phyloP scores from a whole-genome alignment of 2,113 vertebrate genomes.

The Chlorodrepanis virens region DNA sequence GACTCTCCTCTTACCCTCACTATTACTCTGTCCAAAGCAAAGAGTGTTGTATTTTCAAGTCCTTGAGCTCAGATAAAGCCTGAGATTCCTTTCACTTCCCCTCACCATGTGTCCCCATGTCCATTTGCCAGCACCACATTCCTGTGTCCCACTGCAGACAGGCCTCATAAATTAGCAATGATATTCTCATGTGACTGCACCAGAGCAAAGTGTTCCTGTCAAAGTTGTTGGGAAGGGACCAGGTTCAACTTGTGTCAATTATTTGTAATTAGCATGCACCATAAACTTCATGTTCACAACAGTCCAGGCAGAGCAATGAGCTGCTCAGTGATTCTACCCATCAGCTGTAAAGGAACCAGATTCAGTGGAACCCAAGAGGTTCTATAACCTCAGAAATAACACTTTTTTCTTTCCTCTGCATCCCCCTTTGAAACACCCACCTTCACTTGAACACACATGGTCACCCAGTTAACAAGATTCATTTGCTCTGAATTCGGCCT shows the following conservation, averaged over 20 bases:
- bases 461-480: neutral
- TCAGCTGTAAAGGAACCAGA: neutral
- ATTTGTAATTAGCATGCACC: neutral
- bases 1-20: neutral
- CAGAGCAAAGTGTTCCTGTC: neutral
- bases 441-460: neutral
- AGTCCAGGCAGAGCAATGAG: neutral
- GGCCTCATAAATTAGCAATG: conserved; percentile 24
- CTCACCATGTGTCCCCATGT: neutral
- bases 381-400: neutral
- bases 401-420: neutral
- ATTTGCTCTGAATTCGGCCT: neutral
- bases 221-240: neutral
- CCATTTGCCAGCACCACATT: conserved; percentile 27
- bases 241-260: neutral
- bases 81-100: conserved; percentile 24
- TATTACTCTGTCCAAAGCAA: conserved; percentile 20
- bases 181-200: neutral
- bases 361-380: neutral
- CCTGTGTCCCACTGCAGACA: conserved; percentile 14
- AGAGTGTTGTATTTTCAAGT: conserved; percentile 13
- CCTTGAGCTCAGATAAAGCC: conserved; percentile 11
- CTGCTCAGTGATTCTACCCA: accelerated
- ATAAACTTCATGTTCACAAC: neutral
- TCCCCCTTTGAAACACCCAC: neutral